Conservation (phyloP, 1,140 invertebrate species). For the Calosoma granatense region DNA sequence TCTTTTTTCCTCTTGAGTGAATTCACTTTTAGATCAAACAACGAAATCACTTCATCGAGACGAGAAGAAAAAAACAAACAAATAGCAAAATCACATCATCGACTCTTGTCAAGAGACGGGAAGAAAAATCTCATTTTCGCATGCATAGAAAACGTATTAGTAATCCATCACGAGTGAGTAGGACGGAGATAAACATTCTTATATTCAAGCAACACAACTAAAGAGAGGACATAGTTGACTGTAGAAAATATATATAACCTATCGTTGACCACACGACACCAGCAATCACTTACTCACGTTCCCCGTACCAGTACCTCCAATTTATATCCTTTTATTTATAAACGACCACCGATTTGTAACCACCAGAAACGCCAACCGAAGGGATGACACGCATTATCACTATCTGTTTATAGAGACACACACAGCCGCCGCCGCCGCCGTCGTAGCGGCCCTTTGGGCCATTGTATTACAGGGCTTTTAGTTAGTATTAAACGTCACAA, state of each 20-base stretch:
- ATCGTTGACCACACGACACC: not conserved
- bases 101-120: no score
- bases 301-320: conserved; percentile 22
- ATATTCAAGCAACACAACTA: not conserved
- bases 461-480: no score
- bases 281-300: not conserved
- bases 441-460: conserved; percentile 18
- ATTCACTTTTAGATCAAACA: no score
- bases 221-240: not conserved
- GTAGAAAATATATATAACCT: no score
- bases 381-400: conserved; percentile 15
- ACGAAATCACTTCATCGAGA: no score
- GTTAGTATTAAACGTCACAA: conserved; percentile 18
- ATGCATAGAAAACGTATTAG: not conserved
- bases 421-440: not conserved
- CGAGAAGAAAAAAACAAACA: no score
- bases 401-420: conserved; percentile 21
- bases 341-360: conserved; percentile 25
- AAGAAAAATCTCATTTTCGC: no score
- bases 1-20: no score
- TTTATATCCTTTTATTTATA: conserved; percentile 28
- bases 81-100: no score
- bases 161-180: not conserved
- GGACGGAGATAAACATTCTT: not conserved
- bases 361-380: no score